phyloP scores from a whole-genome alignment of 2,797 vertebrate species.

The Pseudotriccus pelzelni region DNA sequence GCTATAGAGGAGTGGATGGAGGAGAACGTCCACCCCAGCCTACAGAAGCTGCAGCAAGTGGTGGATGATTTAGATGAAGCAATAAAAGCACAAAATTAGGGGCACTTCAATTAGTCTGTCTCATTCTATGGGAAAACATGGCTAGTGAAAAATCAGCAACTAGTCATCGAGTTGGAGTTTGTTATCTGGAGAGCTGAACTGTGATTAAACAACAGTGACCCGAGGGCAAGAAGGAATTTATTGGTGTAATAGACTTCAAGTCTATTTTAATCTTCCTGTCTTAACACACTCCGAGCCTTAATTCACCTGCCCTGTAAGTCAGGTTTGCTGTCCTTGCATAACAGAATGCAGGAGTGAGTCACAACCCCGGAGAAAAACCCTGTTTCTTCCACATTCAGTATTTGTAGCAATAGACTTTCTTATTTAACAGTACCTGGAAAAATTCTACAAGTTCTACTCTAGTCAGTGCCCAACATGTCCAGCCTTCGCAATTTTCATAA shows the following conservation, averaged over 20 bases:
- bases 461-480: neutral
- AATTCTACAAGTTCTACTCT: neutral
- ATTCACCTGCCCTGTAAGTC: neutral
- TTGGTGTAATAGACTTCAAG: neutral
- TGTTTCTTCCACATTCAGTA: neutral
- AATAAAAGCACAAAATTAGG: slow-evolving; percentile 50
- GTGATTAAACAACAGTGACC: neutral
- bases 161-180: neutral
- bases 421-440: neutral
- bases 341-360: neutral
- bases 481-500: neutral
- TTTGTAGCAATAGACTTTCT: neutral
- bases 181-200: neutral
- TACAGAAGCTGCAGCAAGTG: slow-evolving; percentile 80
- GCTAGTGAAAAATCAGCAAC: neutral
- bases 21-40: slow-evolving; percentile 84
- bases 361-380: neutral
- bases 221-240: neutral
- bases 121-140: neutral
- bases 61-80: slow-evolving; percentile 78
- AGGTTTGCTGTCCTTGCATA: neutral
- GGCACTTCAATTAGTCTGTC: neutral
- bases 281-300: neutral
- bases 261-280: neutral
- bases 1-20: slow-evolving; percentile 90